Evolutionary conservation across 2,888 invertebrate species (phyloP), one percentile per base, ranked within the genome.

Genomic region (Drosophila monieri): DNA sequence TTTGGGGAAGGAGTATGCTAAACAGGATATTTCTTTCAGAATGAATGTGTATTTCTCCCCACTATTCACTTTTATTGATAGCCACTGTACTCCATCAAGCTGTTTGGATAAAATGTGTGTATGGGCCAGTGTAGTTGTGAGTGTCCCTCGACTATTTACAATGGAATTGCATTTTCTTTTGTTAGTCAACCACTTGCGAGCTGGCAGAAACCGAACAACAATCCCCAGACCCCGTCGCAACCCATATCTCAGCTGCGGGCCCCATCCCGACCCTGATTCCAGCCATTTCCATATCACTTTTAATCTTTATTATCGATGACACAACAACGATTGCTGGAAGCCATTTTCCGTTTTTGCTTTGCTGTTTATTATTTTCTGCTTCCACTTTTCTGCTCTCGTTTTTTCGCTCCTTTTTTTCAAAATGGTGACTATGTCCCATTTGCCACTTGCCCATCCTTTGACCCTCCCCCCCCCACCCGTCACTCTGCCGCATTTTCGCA

Each of bases 231-330:
- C 30, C 54, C 9, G 12, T 21, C 30, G n/a, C 14, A 27, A 21
- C 23, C 35, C 68, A 18, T 14, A 27, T 44, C 37, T n/a, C 2
- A 35, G 12, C 46, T 21, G 25, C 39, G 23, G 47, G 2, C 10
- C 27, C 10, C 15, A 1, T 9, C 21, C 21, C 21, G 21, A 23
- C 32, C 62, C 10, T 15, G 15, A 21, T n/a, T 32, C 25, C 35
- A 21, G 48, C 30, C 21, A 67, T 51, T 57, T 56, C 48, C 59
- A 39, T 60, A 54, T 58, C 64, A 41, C 56, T 53, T 77, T 78
- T 60, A 68, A 77, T 71, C 80, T 77, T 87, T 77, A 86, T 80
- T 72, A 85, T 84, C 81, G 88, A 88, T 88, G 88, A 80, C 85
- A 86, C 85, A 88, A 41, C 39, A 41, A 74, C 80, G 85, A 88